phyloP scores from a whole-genome alignment of 1,140 invertebrate species.

The Hyles vespertilio region DNA sequence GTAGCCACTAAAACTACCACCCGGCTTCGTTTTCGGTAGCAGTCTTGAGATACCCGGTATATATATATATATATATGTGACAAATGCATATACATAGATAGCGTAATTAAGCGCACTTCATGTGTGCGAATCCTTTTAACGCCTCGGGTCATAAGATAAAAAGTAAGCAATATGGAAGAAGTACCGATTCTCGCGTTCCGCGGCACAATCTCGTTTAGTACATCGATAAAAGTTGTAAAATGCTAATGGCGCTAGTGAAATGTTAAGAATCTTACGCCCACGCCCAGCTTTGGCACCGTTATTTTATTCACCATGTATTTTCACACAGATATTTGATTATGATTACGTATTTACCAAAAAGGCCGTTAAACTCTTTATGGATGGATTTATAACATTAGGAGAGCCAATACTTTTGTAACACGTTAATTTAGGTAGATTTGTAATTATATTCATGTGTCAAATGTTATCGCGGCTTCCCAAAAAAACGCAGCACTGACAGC shows the following conservation, averaged over 20 bases:
- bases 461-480: no score
- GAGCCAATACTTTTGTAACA: constrained; percentile 24
- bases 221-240: constrained; percentile 70
- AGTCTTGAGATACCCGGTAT: no score
- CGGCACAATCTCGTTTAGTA: constrained; percentile 49
- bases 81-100: constrained; percentile 13
- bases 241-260: constrained; percentile 66
- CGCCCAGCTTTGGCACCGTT: constrained; percentile 45
- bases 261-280: constrained; percentile 66
- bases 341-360: constrained; percentile 22
- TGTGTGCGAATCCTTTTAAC: constrained; percentile 10
- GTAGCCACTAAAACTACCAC: no score
- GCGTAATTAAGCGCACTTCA: constrained; percentile 10
- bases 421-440: no score
- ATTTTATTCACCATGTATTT: constrained; percentile 43
- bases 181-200: constrained; percentile 42
- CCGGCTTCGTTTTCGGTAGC: no score
- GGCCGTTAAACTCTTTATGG: constrained; percentile 7
- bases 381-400: constrained; percentile 10
- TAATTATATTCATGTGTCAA: no score
- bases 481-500: no score
- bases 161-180: constrained; percentile 43
- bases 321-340: constrained; percentile 23
- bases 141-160: constrained; percentile 32
- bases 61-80: no score